Evolutionary conservation across 2,113 vertebrate genomes (phyloP).

Genomic region (Patagioenas fasciata): DNA sequence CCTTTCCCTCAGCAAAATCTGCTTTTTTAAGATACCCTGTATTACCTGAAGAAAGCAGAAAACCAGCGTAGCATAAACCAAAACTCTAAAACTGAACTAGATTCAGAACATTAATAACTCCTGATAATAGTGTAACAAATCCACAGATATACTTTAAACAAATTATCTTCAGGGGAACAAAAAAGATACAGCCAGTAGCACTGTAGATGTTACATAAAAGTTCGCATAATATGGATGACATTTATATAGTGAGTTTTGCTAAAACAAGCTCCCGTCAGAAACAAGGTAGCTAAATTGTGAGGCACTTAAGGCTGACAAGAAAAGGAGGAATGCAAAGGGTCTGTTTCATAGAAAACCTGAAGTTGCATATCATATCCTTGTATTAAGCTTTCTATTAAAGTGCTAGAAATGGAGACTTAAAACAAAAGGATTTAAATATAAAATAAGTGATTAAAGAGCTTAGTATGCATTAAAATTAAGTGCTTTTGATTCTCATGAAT

Average conservation of each 20-base stretch:
- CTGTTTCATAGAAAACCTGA: slow-evolving; percentile 66
- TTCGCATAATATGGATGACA: background rate
- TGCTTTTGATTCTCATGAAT: slow-evolving; percentile 54
- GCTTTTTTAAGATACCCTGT: slow-evolving; percentile 67
- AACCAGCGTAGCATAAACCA: slow-evolving; percentile 50
- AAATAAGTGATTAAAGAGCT: slow-evolving; percentile 65
- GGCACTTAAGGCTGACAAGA: slow-evolving; percentile 77
- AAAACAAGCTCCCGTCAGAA: slow-evolving; percentile 68
- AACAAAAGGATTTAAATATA: slow-evolving; percentile 61
- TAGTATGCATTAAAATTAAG: slow-evolving; percentile 59
- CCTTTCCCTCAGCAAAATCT: slow-evolving; percentile 54
- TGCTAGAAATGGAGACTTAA: slow-evolving; percentile 69
- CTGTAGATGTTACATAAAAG: slow-evolving; percentile 23
- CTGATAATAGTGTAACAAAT: slow-evolving; percentile 27
- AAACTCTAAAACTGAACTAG: slow-evolving; percentile 30
- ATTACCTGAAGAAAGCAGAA: slow-evolving; percentile 70
- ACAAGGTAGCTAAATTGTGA: slow-evolving; percentile 72
- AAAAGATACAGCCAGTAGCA: slow-evolving; percentile 13
- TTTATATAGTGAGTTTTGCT: slow-evolving; percentile 52
- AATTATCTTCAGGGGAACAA: background rate
- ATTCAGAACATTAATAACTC: background rate
- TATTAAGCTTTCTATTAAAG: slow-evolving; percentile 75
- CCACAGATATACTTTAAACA: slow-evolving; percentile 15
- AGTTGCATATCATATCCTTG: slow-evolving; percentile 67
- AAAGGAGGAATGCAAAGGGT: slow-evolving; percentile 62